Base-by-base conservation (phyloP, 2,113 vertebrate species). In the Fregata magnificens region DNA sequence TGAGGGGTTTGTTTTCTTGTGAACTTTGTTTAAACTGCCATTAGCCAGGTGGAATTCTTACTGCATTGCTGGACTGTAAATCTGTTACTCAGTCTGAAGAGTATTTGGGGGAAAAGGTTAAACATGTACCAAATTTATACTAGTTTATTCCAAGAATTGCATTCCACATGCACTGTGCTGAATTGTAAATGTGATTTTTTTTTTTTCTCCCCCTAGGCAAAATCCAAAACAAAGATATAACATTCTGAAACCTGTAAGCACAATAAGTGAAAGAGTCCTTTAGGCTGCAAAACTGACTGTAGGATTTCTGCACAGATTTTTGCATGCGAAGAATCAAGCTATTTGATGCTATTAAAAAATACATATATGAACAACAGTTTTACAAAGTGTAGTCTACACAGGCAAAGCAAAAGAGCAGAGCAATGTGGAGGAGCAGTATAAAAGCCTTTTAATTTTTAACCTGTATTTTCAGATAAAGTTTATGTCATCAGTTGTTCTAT, bases 41-140 rank as follows among this genome's bases (percentile, higher is more conserved):
- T 86, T 86, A 89, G 80, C 83, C 65, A 95, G 94, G 92, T 88
- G 82, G 49, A 82, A 95, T 95, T 95, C 69, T 74, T 92, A 58
- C 62, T 89, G 88, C 40, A 5, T 36, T 88, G 53, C 80, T 95
- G 86, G 83, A 42, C 73, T 95, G 91, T 95, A 94, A 97, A 95
- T 96, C 77, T 97, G 56, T 96, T 95, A 94, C 93, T 94, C 0
- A 3, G 24, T 61, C 80, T 10, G n/a, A 91, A 53, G 81, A 87
- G 40, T 89, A 94, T 95, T 95, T 95, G n/a, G 34, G 71, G 69
- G 45, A 91, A 95, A 95, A 95, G 80, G 71, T 95, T 97, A 96
- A 96, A 94, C 6, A 47, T 88, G 1, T 55, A 84, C 88, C 63
- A 76, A 84, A 88, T 90, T 88, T 92, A 77, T 73, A 74, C 76